Evolutionary conservation across 2,888 invertebrate species (phyloP).

Genomic region (Sepiola atlantica): DNA sequence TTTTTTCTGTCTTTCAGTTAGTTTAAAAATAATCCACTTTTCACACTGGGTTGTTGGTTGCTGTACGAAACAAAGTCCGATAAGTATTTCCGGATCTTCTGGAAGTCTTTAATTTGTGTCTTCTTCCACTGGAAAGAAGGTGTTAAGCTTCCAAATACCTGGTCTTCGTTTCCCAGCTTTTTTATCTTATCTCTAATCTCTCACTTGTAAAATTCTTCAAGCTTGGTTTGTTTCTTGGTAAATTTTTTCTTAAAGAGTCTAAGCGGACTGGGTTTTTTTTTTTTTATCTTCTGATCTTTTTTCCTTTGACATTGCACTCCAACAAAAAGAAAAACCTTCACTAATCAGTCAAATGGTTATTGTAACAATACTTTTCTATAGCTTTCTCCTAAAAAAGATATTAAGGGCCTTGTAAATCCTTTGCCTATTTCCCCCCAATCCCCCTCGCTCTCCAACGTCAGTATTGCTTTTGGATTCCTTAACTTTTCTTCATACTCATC

Average conservation of each 20-base stretch:
- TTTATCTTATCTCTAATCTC: not conserved
- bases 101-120: accelerated
- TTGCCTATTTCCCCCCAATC: not conserved
- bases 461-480: not conserved
- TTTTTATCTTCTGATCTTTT: not conserved
- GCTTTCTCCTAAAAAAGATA: not conserved
- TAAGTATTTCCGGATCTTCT: not conserved
- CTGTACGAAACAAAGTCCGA: not conserved
- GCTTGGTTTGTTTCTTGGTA: not conserved
- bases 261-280: not conserved
- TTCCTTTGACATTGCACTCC: not conserved
- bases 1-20: not conserved
- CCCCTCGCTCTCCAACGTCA: not conserved
- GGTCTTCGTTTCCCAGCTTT: not conserved
- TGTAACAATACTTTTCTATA: not conserved
- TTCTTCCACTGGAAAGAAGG: not conserved
- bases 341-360: not conserved
- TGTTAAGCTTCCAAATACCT: not conserved
- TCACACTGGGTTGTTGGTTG: not conserved
- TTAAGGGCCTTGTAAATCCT: not conserved
- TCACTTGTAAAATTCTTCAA: not conserved
- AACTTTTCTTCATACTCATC: not conserved
- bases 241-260: not conserved
- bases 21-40: not conserved
- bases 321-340: not conserved